Base-by-base conservation (phyloP, 2,797 vertebrate species). In the Margarornis squamiger region DNA sequence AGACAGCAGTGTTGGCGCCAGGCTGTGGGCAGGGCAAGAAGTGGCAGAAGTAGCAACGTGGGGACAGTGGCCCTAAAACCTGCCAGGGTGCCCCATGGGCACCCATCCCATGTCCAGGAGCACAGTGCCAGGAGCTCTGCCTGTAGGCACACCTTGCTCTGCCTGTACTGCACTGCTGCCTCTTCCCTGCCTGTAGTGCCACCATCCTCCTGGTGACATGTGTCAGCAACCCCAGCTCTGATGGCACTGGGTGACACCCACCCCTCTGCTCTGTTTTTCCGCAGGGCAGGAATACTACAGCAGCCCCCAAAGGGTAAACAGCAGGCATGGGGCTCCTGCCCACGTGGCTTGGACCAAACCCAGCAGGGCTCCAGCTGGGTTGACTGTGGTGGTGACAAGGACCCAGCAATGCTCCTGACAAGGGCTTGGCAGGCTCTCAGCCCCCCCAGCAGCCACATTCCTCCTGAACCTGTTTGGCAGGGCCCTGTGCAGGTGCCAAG, bases 401-500 rank as follows among this genome's bases (percentile, higher is more conserved):
- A 75, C 70, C 41, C 2, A 4, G n/a, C 4, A 22, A 18, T 39
- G 54, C n/a, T 34, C 46, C 39, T 75, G 58, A 59, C 24, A 34
- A 70, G 78, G 6, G 45, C 46, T 14, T 45, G 36, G 66, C 0
- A 3, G 90, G 71, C 26, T 83, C 57, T 90, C 75, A 65, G 77
- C 51, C 9, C 26, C 32, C 73, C 45, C 66, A 70, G 20, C 72
- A 88, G 61, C 59, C 36, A 9, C 95, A 95, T 96, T 96, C 96
- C 88, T 93, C 59, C 45, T 21, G 38, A 96, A 96, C 96, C 73
- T 62, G 96, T 95, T 95, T 12, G 7, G 52, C 93, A 77, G 76
- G 93, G 78, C 57, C 38, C 84, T 8, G 49, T 7, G 57, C 9
- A 2, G 75, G 61, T 94, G 93, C 95, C 96, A 95, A 76, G 45